Evolutionary conservation across 2,888 invertebrate species (phyloP).

Genomic region (Himalopsyche japonica): DNA sequence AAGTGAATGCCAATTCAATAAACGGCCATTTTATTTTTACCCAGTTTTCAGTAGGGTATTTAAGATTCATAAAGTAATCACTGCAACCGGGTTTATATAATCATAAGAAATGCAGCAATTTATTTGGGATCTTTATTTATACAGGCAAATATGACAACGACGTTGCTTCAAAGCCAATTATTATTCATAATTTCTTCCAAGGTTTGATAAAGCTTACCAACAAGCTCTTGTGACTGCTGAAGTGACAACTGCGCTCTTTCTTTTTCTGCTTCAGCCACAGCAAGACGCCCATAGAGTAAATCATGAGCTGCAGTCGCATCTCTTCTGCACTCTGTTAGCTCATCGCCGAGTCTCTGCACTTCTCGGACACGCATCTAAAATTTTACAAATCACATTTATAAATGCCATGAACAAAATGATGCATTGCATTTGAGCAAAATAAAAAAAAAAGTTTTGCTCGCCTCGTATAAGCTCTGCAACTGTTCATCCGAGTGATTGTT

Average conservation of each 20-base stretch:
- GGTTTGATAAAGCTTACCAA: slow-evolving; percentile 51
- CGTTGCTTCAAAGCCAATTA: too few relatives aligned
- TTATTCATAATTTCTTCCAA: too few relatives aligned
- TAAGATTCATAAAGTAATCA: too few relatives aligned
- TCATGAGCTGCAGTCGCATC: slow-evolving; percentile 50
- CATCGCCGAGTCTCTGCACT: slow-evolving; percentile 53
- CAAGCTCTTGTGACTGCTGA: slow-evolving; percentile 66
- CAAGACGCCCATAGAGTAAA: slow-evolving; percentile 60
- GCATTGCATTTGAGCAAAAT: not conserved
- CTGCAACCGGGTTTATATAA: too few relatives aligned
- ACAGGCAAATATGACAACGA: too few relatives aligned
- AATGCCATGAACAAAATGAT: not conserved
- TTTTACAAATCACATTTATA: not conserved
- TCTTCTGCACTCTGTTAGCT: slow-evolving; percentile 46
- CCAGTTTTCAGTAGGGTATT: too few relatives aligned
- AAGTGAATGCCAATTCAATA: too few relatives aligned
- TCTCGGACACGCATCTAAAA: slow-evolving; percentile 56
- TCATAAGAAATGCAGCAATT: too few relatives aligned
- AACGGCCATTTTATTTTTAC: too few relatives aligned
- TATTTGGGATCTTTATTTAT: too few relatives aligned
- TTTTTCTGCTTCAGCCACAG: slow-evolving; percentile 63
- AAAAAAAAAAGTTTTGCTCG: not conserved
- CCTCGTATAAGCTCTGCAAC: slow-evolving; percentile 27
- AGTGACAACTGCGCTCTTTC: slow-evolving; percentile 62
- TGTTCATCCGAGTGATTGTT: slow-evolving; percentile 27